Evolutionary conservation across 2,888 invertebrate species (phyloP).

Genomic region (Chaetogeoica ovagalla): DNA sequence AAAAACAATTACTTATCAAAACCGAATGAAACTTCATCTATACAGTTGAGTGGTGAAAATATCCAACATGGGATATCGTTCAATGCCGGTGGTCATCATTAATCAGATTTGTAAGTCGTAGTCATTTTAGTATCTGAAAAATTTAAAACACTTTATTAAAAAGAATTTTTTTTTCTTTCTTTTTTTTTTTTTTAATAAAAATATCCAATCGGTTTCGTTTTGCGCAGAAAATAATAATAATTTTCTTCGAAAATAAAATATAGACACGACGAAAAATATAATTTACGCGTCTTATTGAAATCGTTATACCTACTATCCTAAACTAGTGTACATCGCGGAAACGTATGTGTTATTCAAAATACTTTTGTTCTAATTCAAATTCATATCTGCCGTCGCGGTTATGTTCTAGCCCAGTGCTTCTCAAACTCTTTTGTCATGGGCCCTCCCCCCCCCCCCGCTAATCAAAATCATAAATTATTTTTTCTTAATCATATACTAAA

Average conservation of each 20-base stretch:
- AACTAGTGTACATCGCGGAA: not conserved
- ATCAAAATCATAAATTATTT: too few relatives aligned
- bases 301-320: not conserved
- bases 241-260: not conserved
- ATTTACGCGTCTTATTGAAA: not conserved
- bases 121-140: constrained; percentile 22
- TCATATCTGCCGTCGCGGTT: not conserved
- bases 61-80: constrained; percentile 39
- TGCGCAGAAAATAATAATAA: not conserved
- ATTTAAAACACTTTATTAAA: constrained; percentile 3
- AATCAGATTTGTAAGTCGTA: not conserved
- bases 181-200: too few relatives aligned
- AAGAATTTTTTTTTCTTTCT: too few relatives aligned
- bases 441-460: too few relatives aligned
- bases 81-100: constrained; percentile 20
- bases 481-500: too few relatives aligned
- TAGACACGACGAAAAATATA: not conserved
- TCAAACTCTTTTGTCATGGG: too few relatives aligned
- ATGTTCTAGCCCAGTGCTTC: too few relatives aligned
- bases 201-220: not conserved
- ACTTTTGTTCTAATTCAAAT: too few relatives aligned
- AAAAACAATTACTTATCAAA: constrained; percentile 30
- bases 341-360: too few relatives aligned
- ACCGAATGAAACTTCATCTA: constrained; percentile 44
- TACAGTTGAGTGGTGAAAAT: constrained; percentile 22